These are phyloP conservation scores for Zoanthus gigantus DNA, from an alignment of 92 coral and sea anemone species.

Conservation along the genomic window DNA sequence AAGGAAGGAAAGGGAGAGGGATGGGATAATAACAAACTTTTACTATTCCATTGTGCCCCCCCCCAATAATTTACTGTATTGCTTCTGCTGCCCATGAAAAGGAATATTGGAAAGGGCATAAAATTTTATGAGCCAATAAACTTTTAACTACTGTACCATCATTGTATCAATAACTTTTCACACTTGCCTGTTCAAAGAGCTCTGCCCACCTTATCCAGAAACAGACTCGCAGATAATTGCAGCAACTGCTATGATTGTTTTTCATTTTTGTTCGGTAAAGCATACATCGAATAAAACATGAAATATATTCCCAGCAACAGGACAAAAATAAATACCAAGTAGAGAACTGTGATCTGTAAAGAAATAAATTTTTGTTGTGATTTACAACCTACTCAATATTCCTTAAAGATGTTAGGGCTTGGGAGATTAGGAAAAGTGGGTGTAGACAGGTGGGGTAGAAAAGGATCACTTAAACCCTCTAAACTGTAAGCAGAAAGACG, in stretches of 20 bases:
- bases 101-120: no score
- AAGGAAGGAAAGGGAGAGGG: no score
- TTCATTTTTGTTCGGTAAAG: slow-evolving; percentile 5
- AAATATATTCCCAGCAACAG: slow-evolving; percentile 46
- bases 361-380: not conserved
- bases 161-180: not conserved
- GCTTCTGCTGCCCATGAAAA: no score
- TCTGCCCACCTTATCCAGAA: not conserved
- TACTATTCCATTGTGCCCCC: no score
- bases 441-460: no score
- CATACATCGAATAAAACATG: slow-evolving; percentile 44
- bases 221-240: not conserved
- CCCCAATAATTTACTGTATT: no score
- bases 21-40: no score
- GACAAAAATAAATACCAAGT: slow-evolving; percentile 27
- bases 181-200: not conserved
- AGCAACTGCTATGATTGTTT: not conserved
- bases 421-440: no score
- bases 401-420: no score
- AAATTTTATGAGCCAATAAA: not conserved
- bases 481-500: no score
- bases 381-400: no score
- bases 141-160: not conserved
- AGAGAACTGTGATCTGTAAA: slow-evolving; percentile 38
- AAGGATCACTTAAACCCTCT: no score